Base-by-base conservation (phyloP, 2,113 vertebrate genomes). In the Rafetus swinhoei region DNA sequence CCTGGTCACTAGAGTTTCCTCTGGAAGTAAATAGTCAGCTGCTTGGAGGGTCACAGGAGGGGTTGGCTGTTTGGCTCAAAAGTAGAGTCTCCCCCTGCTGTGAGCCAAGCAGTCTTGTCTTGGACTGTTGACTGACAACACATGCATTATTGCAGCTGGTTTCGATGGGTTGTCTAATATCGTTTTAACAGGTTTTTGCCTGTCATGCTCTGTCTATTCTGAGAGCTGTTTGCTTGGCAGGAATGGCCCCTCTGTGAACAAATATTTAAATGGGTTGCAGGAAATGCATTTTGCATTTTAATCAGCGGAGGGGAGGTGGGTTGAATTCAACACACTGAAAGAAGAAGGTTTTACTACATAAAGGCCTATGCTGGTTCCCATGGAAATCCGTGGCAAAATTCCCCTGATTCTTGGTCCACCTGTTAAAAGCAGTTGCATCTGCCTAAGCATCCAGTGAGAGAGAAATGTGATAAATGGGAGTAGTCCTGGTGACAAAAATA, bases 201-300 rank as follows among this genome's bases (percentile, higher is more conserved):
- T 88, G 89, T 93, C 79, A 45, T 57, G 84, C 79, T 82, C 87
- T 90, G 80, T 54, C 57, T 60, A 85, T 74, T 65, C 83, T 29
- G 53, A 82, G 55, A 65, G 53, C 65, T 35, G 1, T 0, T 27
- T 16, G 19, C 69, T 94, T 92, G 91, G 82, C 89, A 91, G 35
- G 54, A 18, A 79, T 0, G 0, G 69, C 90, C 77, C 62, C 24
- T 24, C 45, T 1, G 14, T 27, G 52, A 55, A 55, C 79, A 81
- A n/a, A 19, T 81, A 53, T 56, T 55, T n/a, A 55, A 55, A 81
- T 55, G 54, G 11, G 0, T 24, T 52, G 86, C 93, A 35, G 77
- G 79, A 93, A 93, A 89, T 56, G 81, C 56, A 53, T 89, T 96
- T 95, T 94, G 91, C 88, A 94, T n/a, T 1, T 69, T 59, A 25